phyloP scores from a whole-genome alignment of 2,888 invertebrate genomes.

The Cyaniris semiargus region DNA sequence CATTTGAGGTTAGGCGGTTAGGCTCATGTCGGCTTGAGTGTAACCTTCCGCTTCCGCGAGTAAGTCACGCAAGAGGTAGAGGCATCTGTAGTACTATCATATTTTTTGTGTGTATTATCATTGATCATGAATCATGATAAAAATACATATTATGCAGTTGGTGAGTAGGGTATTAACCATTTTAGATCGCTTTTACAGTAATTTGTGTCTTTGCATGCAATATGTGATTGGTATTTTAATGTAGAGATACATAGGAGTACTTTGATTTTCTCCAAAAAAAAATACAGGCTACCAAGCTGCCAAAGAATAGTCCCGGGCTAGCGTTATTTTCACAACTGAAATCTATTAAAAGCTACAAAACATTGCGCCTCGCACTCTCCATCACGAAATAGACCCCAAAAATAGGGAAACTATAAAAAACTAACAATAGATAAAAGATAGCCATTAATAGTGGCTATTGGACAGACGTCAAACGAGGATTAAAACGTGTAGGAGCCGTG shows the following conservation, averaged over 20 bases:
- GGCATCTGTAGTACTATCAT: not conserved
- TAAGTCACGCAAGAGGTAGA: conserved; percentile 1
- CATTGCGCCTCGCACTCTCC: not conserved
- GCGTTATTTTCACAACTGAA: too few species aligned
- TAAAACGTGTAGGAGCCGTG: conserved; percentile 68
- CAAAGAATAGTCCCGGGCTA: too few species aligned
- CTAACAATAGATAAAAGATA: conserved; percentile 45
- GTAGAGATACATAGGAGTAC: too few species aligned
- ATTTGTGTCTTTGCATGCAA: too few species aligned
- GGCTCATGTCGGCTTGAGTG: not conserved
- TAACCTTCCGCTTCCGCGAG: conserved; percentile 9
- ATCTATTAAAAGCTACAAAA: not conserved
- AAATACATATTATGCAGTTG: too few species aligned
- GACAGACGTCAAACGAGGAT: conserved; percentile 76
- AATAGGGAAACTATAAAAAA: conserved; percentile 11
- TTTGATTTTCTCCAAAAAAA: too few species aligned
- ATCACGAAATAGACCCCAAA: not conserved
- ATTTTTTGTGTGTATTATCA: not conserved
- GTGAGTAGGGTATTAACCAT: too few species aligned
- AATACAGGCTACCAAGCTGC: too few species aligned
- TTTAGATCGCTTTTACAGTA: too few species aligned
- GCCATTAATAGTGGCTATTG: conserved; percentile 70
- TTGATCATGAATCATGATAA: not conserved
- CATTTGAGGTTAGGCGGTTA: not conserved
- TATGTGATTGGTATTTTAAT: too few species aligned